These are phyloP conservation scores for Erynnis tages DNA, from an alignment of 2,888 invertebrate species.

Conservation along the genomic window DNA sequence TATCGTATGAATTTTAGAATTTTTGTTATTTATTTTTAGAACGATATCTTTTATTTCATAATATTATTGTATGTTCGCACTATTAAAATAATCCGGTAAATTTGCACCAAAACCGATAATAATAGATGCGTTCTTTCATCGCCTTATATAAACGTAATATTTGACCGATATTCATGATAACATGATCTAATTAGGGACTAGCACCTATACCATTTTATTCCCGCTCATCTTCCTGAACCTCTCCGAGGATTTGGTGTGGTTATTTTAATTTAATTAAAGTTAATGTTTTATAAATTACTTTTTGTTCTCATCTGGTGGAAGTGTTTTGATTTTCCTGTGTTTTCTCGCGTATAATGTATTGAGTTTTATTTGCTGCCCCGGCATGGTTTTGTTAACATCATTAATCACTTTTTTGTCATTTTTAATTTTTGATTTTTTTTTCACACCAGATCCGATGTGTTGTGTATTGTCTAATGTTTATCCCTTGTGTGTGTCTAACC, in stretches of 20 bases:
- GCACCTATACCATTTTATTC: slow-evolving; percentile 72
- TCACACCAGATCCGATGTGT: slow-evolving; percentile 82
- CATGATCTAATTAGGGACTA: slow-evolving; percentile 68
- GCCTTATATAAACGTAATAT: slow-evolving; percentile 64
- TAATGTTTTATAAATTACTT: slow-evolving; percentile 61
- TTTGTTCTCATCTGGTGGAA: slow-evolving; percentile 80
- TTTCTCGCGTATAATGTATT: slow-evolving; percentile 66
- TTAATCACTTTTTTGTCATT: slow-evolving; percentile 50
- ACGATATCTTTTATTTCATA: slow-evolving; percentile 63
- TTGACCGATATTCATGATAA: slow-evolving; percentile 61
- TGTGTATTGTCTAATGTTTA: slow-evolving; percentile 96
- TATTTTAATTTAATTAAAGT: slow-evolving; percentile 68
- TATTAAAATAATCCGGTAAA: slow-evolving; percentile 67
- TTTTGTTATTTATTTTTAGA: slow-evolving; percentile 30
- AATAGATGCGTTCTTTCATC: slow-evolving; percentile 70
- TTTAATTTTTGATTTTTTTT: slow-evolving; percentile 64
- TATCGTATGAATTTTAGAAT: slow-evolving; percentile 49
- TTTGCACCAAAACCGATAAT: slow-evolving; percentile 75
- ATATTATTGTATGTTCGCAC: slow-evolving; percentile 66
- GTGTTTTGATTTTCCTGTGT: slow-evolving; percentile 81
- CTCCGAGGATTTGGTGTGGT: slow-evolving; percentile 82
- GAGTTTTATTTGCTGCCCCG: slow-evolving; percentile 69
- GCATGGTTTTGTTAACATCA: slow-evolving; percentile 71
- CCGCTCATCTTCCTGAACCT: slow-evolving; percentile 76
- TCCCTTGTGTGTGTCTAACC: slow-evolving; percentile 94